Evolutionary conservation across 1,140 invertebrate species (phyloP).

Genomic region (Diorhabda sublineata): DNA sequence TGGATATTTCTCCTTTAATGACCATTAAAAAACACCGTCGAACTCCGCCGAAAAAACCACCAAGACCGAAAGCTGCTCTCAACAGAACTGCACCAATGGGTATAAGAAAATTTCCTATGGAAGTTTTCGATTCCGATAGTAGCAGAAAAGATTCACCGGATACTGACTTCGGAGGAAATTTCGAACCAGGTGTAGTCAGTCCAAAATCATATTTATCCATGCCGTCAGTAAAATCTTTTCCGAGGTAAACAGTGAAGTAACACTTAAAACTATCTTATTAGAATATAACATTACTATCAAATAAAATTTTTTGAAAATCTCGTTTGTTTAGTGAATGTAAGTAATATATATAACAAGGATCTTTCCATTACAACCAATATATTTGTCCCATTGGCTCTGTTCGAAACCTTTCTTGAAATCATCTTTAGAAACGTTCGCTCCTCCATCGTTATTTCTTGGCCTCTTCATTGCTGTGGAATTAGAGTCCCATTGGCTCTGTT

Average conservation of each 20-base stretch:
- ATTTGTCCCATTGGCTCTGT: too few relatives aligned
- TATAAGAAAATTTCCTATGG: slow-evolving; percentile 25
- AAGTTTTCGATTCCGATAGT: slow-evolving; percentile 37
- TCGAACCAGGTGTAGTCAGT: slow-evolving; percentile 49
- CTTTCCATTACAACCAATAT: too few relatives aligned
- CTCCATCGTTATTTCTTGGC: too few relatives aligned
- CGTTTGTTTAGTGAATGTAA: too few relatives aligned
- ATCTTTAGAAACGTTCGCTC: too few relatives aligned
- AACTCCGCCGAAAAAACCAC: slow-evolving; percentile 33
- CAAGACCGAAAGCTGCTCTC: slow-evolving; percentile 39
- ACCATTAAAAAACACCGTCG: slow-evolving; percentile 31
- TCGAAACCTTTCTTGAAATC: too few relatives aligned
- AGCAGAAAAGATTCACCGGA: slow-evolving; percentile 36
- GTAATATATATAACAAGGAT: too few relatives aligned
- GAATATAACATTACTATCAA: too few relatives aligned
- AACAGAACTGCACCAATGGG: slow-evolving; percentile 42
- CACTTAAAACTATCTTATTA: too few relatives aligned
- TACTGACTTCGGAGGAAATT: slow-evolving; percentile 32
- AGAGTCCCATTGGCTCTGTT: too few relatives aligned
- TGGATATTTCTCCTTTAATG: slow-evolving; percentile 46
- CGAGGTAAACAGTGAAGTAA: slow-evolving; percentile 46
- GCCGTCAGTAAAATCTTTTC: slow-evolving; percentile 76
- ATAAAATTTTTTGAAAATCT: too few relatives aligned
- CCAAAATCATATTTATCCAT: slow-evolving; percentile 74
- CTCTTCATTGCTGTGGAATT: too few relatives aligned